Conservation (phyloP, 2,113 vertebrate genomes). For the Bujurquina vittata region DNA sequence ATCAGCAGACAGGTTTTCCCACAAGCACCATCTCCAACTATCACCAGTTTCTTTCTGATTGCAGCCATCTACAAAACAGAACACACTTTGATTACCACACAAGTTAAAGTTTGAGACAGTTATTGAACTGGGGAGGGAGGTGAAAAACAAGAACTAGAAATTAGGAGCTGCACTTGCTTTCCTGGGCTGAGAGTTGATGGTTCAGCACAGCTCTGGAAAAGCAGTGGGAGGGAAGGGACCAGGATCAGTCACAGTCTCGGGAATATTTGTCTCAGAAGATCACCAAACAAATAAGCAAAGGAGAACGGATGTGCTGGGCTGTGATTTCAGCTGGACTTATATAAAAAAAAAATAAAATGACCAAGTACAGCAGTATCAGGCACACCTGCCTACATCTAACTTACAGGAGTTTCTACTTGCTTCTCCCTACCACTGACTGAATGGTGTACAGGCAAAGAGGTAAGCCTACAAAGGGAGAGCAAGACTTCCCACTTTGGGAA, state of each 20-base stretch:
- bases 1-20: conserved; percentile 98
- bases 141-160: conserved; percentile 8
- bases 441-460: no score
- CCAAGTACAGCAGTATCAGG: background rate
- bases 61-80: conserved; percentile 86
- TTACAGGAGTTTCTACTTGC: no score
- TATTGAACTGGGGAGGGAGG: background rate
- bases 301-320: background rate
- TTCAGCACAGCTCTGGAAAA: conserved; percentile 11
- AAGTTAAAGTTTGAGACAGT: background rate
- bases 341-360: background rate
- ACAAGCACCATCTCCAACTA: conserved; percentile 96
- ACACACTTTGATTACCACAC: background rate
- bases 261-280: background rate
- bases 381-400: no score
- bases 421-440: no score
- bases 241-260: background rate
- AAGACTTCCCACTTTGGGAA: no score
- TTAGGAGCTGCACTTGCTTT: conserved; percentile 54
- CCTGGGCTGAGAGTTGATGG: conserved; percentile 31
- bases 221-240: background rate
- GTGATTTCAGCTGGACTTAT: background rate
- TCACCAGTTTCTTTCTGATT: conserved; percentile 98
- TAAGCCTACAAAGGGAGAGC: no score
- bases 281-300: background rate